phyloP scores from a whole-genome alignment of 1,140 invertebrate genomes.

The Oedothorax gibbosus region DNA sequence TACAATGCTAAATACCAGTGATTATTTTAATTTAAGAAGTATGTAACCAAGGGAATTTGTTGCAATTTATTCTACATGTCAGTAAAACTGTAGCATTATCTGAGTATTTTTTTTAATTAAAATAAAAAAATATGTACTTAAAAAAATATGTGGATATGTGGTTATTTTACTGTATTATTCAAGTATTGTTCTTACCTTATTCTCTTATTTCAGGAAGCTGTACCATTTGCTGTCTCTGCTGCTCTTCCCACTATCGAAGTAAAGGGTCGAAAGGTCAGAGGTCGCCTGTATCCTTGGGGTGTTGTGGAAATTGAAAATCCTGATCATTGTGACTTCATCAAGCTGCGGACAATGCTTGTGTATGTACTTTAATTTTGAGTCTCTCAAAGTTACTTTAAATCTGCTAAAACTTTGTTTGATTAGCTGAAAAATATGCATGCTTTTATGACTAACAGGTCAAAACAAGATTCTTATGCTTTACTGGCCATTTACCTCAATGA shows the following conservation, averaged over 20 bases:
- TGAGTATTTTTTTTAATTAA: no score
- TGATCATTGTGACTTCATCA: constrained; percentile 77
- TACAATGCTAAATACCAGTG: no score
- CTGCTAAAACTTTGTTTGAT: neutral
- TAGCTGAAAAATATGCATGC: neutral
- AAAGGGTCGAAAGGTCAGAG: constrained; percentile 69
- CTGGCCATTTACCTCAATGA: neutral
- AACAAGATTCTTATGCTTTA: no score
- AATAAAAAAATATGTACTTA: no score
- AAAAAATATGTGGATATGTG: no score
- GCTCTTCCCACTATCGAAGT: constrained; percentile 67
- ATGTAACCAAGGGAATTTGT: no score
- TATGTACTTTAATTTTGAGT: constrained; percentile 21
- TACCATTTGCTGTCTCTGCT: constrained; percentile 69
- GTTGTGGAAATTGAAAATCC: constrained; percentile 77
- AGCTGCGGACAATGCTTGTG: constrained; percentile 73
- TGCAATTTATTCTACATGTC: no score
- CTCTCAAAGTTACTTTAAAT: neutral
- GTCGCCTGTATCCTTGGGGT: constrained; percentile 76
- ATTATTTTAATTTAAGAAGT: no score
- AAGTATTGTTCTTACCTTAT: no score
- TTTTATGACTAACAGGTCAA: no score
- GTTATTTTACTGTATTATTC: no score
- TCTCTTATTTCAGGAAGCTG: constrained; percentile 52
- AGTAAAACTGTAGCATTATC: no score